Evolutionary conservation across 1,140 invertebrate genomes (phyloP).

Genomic region (Dreissena polymorpha): DNA sequence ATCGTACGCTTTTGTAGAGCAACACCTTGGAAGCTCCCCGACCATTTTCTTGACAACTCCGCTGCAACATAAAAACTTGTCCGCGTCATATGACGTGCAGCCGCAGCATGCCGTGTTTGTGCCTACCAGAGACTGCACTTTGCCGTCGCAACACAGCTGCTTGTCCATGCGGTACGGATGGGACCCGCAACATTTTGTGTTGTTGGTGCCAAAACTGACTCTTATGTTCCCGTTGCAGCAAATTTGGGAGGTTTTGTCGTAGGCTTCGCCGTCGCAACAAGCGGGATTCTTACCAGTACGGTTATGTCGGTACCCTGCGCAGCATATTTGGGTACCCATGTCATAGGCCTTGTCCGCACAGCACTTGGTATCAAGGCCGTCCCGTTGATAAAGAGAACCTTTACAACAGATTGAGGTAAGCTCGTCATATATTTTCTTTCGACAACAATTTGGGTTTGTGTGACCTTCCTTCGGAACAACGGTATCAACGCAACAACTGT

Average conservation of each 20-base stretch:
- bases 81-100: slow-evolving; percentile 38
- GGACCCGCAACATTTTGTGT: slow-evolving; percentile 50
- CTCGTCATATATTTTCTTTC: slow-evolving; percentile 42
- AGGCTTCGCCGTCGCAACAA: slow-evolving; percentile 42
- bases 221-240: slow-evolving; percentile 50
- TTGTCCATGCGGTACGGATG: slow-evolving; percentile 38
- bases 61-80: slow-evolving; percentile 45
- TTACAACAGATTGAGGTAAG: slow-evolving; percentile 37
- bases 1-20: slow-evolving; percentile 38
- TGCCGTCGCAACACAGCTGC: slow-evolving; percentile 45
- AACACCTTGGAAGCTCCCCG: slow-evolving; percentile 34
- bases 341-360: slow-evolving; percentile 37
- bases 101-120: slow-evolving; percentile 42
- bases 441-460: slow-evolving; percentile 31
- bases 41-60: slow-evolving; percentile 30
- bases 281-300: slow-evolving; percentile 22
- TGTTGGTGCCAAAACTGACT: slow-evolving; percentile 22
- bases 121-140: slow-evolving; percentile 20
- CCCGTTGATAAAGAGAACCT: slow-evolving; percentile 18
- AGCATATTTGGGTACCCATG: slow-evolving; percentile 18
- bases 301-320: slow-evolving; percentile 32
- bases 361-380: slow-evolving; percentile 36
- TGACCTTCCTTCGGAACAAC: slow-evolving; percentile 8
- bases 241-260: slow-evolving; percentile 35
- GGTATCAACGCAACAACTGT: slow-evolving; percentile 39